Base-by-base conservation (phyloP, 2,797 vertebrate genomes). In the Cynodonichthys magdalenae region DNA sequence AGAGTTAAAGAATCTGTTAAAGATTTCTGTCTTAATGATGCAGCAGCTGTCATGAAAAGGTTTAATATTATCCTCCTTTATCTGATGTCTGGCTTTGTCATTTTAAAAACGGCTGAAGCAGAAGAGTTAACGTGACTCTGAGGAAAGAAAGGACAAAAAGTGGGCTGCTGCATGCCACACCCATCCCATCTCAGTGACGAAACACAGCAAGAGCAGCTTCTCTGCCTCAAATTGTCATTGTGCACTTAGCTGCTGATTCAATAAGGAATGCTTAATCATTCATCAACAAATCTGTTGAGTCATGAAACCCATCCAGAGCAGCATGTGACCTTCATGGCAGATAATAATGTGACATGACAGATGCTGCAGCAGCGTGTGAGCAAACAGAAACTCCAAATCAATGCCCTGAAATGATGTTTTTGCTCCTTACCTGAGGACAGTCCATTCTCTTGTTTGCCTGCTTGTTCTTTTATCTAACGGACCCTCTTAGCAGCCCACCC, bases 91-190 rank as follows among this genome's bases (percentile, higher is more conserved):
- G 31, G 9, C 31, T 39, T 14, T 12, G 3, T 39, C 36, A 39
- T 39, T 34, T 34, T 4, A 39, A 39, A 39, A 14, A 65, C 42
- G 53, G 15, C 20, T 36, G 53, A 41, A 17, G 54, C 10, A 1
- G 36, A 39, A 28, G 15, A 7, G 20, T 42, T 20, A 4, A 3
- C 11, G 4, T 27, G 19, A 24, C 15, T 20, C 53, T 17, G 54
- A 68, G 44, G 71, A 65, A 20, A 72, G 48, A 58, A 24, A 60
- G 63, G 68, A 78, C 45, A 59, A 2, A 69, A 59, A 34, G 53
- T 44, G 71, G 44, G 75, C 70, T 77, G 80, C 72, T 74, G 14
- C 59, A 6, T 63, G 81, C 90, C 90, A 89, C 87, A 79, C 87
- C 89, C 84, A 74, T 77, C 79, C 63, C 59, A 39, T 60, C 58